phyloP scores from a whole-genome alignment of 1,140 invertebrate genomes.

The Lordiphosa collinella region DNA sequence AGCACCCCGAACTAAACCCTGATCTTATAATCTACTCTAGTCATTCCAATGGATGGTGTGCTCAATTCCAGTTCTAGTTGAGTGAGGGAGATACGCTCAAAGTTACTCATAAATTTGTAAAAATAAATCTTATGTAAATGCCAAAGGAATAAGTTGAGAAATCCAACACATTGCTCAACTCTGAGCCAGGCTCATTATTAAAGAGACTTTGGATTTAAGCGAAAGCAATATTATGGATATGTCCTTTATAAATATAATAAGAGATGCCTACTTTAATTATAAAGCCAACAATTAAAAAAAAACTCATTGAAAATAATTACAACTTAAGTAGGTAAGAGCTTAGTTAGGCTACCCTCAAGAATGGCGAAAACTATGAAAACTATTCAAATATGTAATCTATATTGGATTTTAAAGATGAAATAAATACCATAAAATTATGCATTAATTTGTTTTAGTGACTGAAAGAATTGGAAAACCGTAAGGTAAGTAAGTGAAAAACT shows the following conservation, averaged over 20 bases:
- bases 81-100: constrained; percentile 48
- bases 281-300: constrained; percentile 28
- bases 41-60: constrained; percentile 56
- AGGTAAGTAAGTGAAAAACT: too few species aligned
- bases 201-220: constrained; percentile 49
- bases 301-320: constrained; percentile 20
- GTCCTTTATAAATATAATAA: background rate
- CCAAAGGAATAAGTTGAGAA: constrained; percentile 37
- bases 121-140: constrained; percentile 61
- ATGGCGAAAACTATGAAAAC: background rate
- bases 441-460: background rate
- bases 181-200: constrained; percentile 55
- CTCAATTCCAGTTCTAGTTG: constrained; percentile 28
- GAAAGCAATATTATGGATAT: background rate
- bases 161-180: constrained; percentile 20
- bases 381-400: constrained; percentile 1
- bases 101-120: constrained; percentile 35
- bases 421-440: background rate
- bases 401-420: background rate
- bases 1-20: constrained; percentile 15
- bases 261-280: constrained; percentile 28
- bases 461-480: too few species aligned
- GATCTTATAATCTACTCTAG: constrained; percentile 31
- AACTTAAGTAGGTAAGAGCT: background rate
- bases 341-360: constrained; percentile 1